A percentile compares a stretch with the other conserved stretches of the same genome.
These are phyloP conservation scores for Eumaeus atala DNA, from an alignment of 1,140 invertebrate species.

Conservation along the genomic window DNA sequence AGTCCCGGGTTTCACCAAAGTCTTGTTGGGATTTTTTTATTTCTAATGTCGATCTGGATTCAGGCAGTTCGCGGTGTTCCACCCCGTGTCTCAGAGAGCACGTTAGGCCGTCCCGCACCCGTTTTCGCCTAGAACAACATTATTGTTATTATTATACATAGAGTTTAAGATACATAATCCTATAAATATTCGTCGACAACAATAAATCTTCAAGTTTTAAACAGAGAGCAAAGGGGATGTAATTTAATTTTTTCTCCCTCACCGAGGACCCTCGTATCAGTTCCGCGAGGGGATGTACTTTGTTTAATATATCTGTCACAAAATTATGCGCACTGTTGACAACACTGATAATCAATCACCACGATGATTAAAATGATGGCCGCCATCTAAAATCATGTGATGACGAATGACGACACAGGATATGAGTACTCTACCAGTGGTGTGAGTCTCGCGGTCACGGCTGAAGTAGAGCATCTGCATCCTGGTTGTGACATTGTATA, in stretches of 20 bases:
- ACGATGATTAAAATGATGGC: slow-evolving; percentile 12
- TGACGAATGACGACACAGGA: no score
- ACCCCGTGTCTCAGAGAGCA: no score
- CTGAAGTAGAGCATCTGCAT: no score
- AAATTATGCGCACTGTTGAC: slow-evolving; percentile 18
- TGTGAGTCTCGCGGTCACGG: neutral
- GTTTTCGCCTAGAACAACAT: no score
- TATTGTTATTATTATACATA: no score
- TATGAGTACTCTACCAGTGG: neutral
- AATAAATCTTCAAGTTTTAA: slow-evolving; percentile 18
- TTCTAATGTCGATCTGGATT: no score
- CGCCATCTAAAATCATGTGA: neutral
- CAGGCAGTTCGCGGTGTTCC: no score
- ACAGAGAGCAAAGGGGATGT: slow-evolving; percentile 14
- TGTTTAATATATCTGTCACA: slow-evolving; percentile 21
- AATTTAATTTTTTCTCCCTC: slow-evolving; percentile 17
- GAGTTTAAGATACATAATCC: no score
- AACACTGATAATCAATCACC: slow-evolving; percentile 14
- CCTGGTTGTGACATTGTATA: no score
- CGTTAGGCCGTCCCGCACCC: no score
- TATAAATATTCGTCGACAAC: neutral
- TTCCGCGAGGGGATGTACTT: slow-evolving; percentile 12
- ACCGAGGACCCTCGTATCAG: slow-evolving; percentile 1
- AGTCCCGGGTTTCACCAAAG: no score
- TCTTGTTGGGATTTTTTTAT: no score